phyloP scores from a whole-genome alignment of 2,797 vertebrate genomes.

The Vultur gryphus region DNA sequence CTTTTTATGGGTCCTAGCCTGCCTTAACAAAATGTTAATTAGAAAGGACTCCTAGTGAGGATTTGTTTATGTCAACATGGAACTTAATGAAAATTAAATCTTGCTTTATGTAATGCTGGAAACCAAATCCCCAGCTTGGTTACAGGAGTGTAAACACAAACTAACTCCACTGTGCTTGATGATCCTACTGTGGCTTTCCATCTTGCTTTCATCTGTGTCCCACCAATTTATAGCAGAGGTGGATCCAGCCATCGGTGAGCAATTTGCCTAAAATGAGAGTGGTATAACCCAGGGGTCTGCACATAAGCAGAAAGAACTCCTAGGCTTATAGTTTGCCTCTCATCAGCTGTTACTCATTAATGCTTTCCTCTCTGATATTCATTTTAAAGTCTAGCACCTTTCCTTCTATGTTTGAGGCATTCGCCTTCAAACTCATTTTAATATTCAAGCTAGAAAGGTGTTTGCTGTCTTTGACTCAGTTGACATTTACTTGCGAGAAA shows the following conservation, averaged over 20 bases:
- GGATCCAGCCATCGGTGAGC: not conserved
- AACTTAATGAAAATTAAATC: not conserved
- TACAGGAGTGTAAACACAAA: not conserved
- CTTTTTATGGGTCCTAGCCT: not conserved
- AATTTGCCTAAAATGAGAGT: not conserved
- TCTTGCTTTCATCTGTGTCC: not conserved
- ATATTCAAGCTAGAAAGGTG: not conserved
- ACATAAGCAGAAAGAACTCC: not conserved
- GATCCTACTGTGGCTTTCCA: not conserved
- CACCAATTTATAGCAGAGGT: not conserved
- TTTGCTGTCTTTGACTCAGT: not conserved
- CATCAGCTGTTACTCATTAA: not conserved
- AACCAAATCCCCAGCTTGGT: not conserved
- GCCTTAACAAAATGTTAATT: not conserved
- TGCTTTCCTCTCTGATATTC: not conserved
- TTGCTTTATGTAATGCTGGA: not conserved
- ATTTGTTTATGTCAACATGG: not conserved
- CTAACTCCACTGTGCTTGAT: not conserved
- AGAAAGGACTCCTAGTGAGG: not conserved
- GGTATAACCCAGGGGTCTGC: not conserved
- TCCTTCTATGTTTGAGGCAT: not conserved
- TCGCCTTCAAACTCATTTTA: not conserved
- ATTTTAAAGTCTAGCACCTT: not conserved
- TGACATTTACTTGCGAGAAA: not conserved
- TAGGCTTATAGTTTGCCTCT: not conserved